Conservation (phyloP, 2,113 vertebrate genomes). For the Todiramphus chloris region DNA sequence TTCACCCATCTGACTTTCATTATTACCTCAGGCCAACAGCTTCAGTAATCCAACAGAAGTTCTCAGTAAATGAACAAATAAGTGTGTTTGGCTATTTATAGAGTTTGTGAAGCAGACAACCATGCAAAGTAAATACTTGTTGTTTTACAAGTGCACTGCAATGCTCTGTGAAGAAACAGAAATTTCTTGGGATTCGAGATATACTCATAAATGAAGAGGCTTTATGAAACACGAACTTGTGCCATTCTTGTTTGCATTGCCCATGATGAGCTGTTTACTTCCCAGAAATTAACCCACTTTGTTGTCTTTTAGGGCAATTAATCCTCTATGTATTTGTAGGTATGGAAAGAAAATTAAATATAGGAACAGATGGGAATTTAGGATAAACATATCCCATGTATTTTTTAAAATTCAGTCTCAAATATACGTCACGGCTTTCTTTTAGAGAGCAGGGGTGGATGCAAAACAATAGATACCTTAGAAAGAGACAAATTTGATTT, state of each 20-base stretch:
- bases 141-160: background rate
- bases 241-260: background rate
- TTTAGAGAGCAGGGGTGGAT: background rate
- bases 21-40: background rate
- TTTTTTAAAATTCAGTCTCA: background rate
- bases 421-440: background rate
- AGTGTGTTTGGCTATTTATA: background rate
- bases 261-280: background rate
- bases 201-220: accelerated
- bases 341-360: background rate
- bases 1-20: background rate
- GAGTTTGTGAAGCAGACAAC: background rate
- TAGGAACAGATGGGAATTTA: background rate
- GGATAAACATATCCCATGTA: background rate
- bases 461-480: background rate
- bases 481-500: background rate
- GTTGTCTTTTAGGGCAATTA: background rate
- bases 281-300: background rate
- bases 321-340: background rate
- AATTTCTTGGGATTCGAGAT: background rate
- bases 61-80: background rate
- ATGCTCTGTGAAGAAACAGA: background rate
- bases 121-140: background rate
- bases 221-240: background rate
- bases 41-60: background rate